Percentiles rank a stretch among this genome's conserved stretches.
Evolutionary conservation across 2,797 vertebrate species (phyloP).

Genomic region (Parauchenoglanis punctatus): DNA sequence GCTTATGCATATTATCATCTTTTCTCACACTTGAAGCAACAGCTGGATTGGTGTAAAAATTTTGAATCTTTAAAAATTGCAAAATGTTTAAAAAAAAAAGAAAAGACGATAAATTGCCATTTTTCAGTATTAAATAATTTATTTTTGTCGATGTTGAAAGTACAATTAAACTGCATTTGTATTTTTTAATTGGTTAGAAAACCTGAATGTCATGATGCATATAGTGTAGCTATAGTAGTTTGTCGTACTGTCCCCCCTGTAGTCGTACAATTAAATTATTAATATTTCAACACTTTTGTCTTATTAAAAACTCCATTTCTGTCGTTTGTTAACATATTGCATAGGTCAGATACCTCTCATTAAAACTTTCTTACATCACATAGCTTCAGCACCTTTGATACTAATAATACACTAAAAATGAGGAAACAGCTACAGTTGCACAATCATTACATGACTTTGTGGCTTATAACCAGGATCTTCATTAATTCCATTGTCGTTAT

Average conservation of each 20-base stretch:
- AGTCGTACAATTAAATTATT: not conserved
- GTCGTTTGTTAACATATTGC: not conserved
- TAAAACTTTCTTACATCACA: no score
- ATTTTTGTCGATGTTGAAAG: not conserved
- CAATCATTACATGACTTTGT: not conserved
- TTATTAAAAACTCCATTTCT: not conserved
- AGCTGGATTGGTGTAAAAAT: not conserved
- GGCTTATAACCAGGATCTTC: not conserved
- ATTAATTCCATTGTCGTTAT: not conserved
- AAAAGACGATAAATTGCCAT: no score
- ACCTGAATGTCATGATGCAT: not conserved
- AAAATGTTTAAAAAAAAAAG: not conserved
- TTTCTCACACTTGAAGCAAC: not conserved
- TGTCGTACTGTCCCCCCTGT: not conserved
- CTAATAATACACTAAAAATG: not conserved
- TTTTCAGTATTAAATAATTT: not conserved
- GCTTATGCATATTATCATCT: no score
- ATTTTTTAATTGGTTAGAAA: not conserved
- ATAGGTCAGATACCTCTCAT: not conserved
- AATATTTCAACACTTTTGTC: not conserved
- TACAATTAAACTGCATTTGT: not conserved
- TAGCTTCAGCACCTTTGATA: not conserved
- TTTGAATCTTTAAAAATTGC: not conserved
- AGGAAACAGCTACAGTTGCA: not conserved
- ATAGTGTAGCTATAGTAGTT: no score